Conservation (phyloP, 2,888 invertebrate genomes). For the Rhamphomyia laevipes region DNA sequence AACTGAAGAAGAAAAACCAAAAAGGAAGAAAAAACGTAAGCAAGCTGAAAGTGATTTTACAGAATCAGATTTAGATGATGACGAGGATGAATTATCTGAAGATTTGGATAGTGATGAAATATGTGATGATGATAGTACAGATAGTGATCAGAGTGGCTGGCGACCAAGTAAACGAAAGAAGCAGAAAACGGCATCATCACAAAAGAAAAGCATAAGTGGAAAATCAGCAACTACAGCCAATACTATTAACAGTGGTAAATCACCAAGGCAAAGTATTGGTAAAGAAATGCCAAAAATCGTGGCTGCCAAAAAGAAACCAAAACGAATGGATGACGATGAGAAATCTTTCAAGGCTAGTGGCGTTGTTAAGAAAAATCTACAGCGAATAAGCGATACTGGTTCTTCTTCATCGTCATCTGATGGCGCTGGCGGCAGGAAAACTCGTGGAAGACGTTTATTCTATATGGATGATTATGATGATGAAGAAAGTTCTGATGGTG, state of each 20-base stretch:
- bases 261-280: constrained; percentile 22
- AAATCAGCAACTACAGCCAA: constrained; percentile 13
- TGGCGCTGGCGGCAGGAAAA: constrained; percentile 25
- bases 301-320: constrained; percentile 22
- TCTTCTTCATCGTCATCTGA: constrained; percentile 21
- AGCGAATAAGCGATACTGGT: neutral
- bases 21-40: constrained; percentile 42
- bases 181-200: constrained; percentile 1
- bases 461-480: constrained; percentile 37
- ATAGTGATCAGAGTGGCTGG: constrained; percentile 34
- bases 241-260: constrained; percentile 29
- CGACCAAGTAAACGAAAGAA: constrained; percentile 33
- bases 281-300: neutral
- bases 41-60: constrained; percentile 42
- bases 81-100: constrained; percentile 30
- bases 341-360: constrained; percentile 31
- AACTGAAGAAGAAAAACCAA: constrained; percentile 41
- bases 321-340: constrained; percentile 18
- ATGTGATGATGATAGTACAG: constrained; percentile 35
- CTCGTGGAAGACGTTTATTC: constrained; percentile 34
- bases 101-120: constrained; percentile 37
- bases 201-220: constrained; percentile 10
- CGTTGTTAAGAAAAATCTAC: constrained; percentile 39
- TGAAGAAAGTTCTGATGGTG: constrained; percentile 37
- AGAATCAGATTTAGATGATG: constrained; percentile 48